Conservation (phyloP, 1,140 invertebrate species). For the Drosophila nasuta region DNA sequence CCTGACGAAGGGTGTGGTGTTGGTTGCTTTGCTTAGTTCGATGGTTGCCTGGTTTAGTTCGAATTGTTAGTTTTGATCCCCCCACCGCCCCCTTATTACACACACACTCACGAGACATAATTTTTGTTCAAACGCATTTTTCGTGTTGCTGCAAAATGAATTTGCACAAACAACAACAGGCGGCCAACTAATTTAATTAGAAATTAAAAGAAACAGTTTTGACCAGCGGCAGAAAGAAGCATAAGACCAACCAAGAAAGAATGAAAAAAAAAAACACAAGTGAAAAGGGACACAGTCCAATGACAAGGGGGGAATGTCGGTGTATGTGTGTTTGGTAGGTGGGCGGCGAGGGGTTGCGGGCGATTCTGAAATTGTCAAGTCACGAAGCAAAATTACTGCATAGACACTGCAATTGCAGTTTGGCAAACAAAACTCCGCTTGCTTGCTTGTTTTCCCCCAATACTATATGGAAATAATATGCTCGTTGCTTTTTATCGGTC, state of each 20-base stretch:
- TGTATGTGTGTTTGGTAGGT: conserved; percentile 11
- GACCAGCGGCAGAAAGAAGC: conserved; percentile 31
- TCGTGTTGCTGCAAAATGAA: conserved; percentile 56
- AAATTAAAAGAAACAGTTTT: conserved; percentile 67
- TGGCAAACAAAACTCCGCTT: neutral
- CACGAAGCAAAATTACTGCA: conserved; percentile 68
- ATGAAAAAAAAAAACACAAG: conserved; percentile 52
- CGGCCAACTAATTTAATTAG: conserved; percentile 76
- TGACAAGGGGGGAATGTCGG: conserved; percentile 8
- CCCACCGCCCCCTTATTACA: conserved; percentile 6
- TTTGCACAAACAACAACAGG: conserved; percentile 35
- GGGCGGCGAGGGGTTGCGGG: conserved; percentile 30
- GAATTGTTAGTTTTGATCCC: neutral
- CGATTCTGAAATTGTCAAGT: conserved; percentile 74
- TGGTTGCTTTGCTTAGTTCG: conserved; percentile 45
- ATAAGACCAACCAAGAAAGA: conserved; percentile 45
- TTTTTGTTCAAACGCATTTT: conserved; percentile 54
- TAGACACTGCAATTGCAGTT: conserved; percentile 25
- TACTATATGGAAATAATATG: conserved; percentile 36
- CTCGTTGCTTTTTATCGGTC: conserved; percentile 63
- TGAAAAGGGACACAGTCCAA: conserved; percentile 59
- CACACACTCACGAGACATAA: conserved; percentile 46
- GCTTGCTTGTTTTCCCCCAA: conserved; percentile 26
- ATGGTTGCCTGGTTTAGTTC: conserved; percentile 40
- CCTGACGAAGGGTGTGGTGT: conserved; percentile 52